Conservation (phyloP, 1,140 invertebrate species). For the Cydia pomonella region DNA sequence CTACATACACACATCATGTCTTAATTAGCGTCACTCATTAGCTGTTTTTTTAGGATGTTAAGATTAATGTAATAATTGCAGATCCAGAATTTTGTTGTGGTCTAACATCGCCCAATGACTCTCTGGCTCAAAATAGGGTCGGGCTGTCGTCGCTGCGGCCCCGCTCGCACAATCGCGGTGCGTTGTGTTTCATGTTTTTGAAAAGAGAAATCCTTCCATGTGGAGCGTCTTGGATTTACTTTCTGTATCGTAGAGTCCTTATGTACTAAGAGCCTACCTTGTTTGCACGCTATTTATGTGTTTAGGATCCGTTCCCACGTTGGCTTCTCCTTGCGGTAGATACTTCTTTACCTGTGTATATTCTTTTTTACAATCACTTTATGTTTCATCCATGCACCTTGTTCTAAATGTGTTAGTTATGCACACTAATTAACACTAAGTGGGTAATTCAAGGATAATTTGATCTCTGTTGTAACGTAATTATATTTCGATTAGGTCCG, state of each 20-base stretch:
- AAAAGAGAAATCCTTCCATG: slow-evolving; percentile 70
- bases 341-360: slow-evolving; percentile 33
- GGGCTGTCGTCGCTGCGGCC: slow-evolving; percentile 82
- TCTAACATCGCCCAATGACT: slow-evolving; percentile 87
- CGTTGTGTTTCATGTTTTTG: slow-evolving; percentile 80
- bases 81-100: slow-evolving; percentile 94
- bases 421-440: slow-evolving; percentile 30
- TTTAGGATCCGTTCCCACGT: slow-evolving; percentile 43
- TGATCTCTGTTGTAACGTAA: neutral
- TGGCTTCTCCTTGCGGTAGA: slow-evolving; percentile 42
- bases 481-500: neutral
- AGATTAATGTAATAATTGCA: slow-evolving; percentile 82
- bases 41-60: slow-evolving; percentile 35
- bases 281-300: slow-evolving; percentile 46
- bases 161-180: slow-evolving; percentile 84
- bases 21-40: slow-evolving; percentile 28
- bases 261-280: slow-evolving; percentile 44
- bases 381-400: slow-evolving; percentile 45
- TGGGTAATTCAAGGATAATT: slow-evolving; percentile 1
- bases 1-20: slow-evolving; percentile 32
- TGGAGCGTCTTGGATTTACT: slow-evolving; percentile 37
- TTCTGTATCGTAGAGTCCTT: slow-evolving; percentile 46
- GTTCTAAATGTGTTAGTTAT: slow-evolving; percentile 33
- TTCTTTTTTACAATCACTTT: slow-evolving; percentile 37
- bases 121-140: slow-evolving; percentile 73